A percentile compares a stretch with the other conserved stretches of the same genome.
These are phyloP conservation scores for Patella vulgata DNA, from an alignment of 1,140 invertebrate species.

Conservation along the genomic window DNA sequence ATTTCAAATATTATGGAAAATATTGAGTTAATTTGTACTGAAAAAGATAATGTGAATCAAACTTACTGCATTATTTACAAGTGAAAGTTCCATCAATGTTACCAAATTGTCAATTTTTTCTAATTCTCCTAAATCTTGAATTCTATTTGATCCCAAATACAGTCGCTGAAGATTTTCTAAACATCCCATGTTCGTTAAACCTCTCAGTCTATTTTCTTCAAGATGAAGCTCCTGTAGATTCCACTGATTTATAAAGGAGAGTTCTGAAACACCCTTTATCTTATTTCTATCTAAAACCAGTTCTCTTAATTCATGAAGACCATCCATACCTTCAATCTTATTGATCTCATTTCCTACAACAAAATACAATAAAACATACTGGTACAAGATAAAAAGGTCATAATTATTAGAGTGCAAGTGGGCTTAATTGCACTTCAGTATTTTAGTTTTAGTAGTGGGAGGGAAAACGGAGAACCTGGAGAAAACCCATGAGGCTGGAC, in stretches of 20 bases:
- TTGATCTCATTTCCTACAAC: conserved; percentile 63
- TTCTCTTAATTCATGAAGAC: conserved; percentile 62
- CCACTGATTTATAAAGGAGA: conserved; percentile 60
- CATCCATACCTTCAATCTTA: conserved; percentile 64
- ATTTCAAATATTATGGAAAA: too few species aligned
- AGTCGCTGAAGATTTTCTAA: conserved; percentile 62
- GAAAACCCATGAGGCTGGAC: too few species aligned
- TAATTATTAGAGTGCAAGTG: too few species aligned
- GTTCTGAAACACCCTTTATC: conserved; percentile 60
- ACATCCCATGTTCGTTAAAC: conserved; percentile 51
- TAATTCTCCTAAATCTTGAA: conserved; percentile 62
- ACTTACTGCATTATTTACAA: conserved; percentile 63
- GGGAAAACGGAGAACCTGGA: too few species aligned
- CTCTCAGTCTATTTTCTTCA: conserved; percentile 65
- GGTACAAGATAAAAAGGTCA: too few species aligned
- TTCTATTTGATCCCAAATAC: conserved; percentile 65
- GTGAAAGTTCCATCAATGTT: conserved; percentile 59
- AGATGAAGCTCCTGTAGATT: conserved; percentile 65
- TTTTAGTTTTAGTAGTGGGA: too few species aligned
- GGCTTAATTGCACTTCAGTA: too few species aligned
- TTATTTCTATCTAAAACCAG: conserved; percentile 67
- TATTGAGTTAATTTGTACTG: too few species aligned
- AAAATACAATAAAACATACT: too few species aligned
- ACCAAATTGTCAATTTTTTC: conserved; percentile 56
- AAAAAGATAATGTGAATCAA: background rate